Percentiles rank a stretch among this genome's conserved stretches.
These are phyloP conservation scores for Nomada flava DNA, from an alignment of 2,888 invertebrate species.

Conservation along the genomic window DNA sequence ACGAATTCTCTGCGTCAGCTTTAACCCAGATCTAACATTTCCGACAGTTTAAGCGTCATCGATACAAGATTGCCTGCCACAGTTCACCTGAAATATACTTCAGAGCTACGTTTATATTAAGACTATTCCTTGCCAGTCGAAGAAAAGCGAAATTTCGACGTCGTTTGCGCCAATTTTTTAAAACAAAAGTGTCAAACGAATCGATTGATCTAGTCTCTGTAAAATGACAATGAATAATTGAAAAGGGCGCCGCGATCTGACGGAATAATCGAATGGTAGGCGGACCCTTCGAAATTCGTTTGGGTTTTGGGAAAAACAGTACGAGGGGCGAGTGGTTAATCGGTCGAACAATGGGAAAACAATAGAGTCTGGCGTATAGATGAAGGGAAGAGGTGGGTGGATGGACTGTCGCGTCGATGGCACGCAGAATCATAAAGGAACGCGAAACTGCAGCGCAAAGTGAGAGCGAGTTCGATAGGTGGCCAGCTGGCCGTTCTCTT, in stretches of 20 bases:
- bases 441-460: constrained; percentile 42
- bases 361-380: neutral
- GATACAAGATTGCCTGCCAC: neutral
- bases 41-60: neutral
- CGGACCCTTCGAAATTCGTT: neutral
- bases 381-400: neutral
- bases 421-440: constrained; percentile 49
- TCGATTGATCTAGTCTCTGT: too few species aligned
- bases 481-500: constrained; percentile 26
- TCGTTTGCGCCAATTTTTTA: too few species aligned
- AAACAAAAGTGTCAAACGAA: too few species aligned
- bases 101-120: neutral
- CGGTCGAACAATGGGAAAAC: neutral
- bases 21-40: constrained; percentile 25
- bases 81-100: neutral
- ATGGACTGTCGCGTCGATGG: constrained; percentile 14
- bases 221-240: too few species aligned
- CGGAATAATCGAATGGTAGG: too few species aligned
- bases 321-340: neutral
- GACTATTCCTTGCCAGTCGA: neutral
- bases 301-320: neutral
- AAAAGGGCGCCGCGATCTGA: too few species aligned
- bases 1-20: neutral
- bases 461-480: constrained; percentile 56
- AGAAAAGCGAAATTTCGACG: too few species aligned